Conservation (phyloP, 2,888 invertebrate species). For the Sesia bembeciformis region DNA sequence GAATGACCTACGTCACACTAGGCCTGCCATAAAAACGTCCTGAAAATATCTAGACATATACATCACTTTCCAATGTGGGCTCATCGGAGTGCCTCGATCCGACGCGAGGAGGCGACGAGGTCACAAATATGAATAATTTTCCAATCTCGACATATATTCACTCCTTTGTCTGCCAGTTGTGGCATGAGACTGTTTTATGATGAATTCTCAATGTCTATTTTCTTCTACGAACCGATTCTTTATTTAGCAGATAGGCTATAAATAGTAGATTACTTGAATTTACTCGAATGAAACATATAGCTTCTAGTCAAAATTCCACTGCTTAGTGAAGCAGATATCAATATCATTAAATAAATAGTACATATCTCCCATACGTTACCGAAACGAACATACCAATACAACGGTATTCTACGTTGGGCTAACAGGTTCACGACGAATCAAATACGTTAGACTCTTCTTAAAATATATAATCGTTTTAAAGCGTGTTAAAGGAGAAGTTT, state of each 20-base stretch:
- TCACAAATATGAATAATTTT: constrained; percentile 61
- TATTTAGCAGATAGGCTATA: constrained; percentile 1
- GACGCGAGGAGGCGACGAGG: constrained; percentile 14
- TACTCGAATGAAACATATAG: neutral
- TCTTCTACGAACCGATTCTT: constrained; percentile 7
- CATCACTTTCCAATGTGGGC: constrained; percentile 11
- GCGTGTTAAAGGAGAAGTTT: no score
- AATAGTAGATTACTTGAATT: constrained; percentile 1
- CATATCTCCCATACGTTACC: no score
- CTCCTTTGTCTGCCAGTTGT: constrained; percentile 42
- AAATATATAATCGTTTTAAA: no score
- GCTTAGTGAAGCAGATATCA: neutral
- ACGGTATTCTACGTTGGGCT: no score
- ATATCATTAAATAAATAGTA: no score
- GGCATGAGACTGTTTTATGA: constrained; percentile 40
- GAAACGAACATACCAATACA: no score
- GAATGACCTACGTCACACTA: neutral
- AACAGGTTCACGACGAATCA: no score
- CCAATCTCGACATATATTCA: constrained; percentile 48
- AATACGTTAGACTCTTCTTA: no score
- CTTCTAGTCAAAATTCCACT: neutral
- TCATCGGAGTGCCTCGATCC: neutral
- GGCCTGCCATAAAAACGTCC: neutral
- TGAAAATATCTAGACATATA: constrained; percentile 12
- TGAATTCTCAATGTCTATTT: constrained; percentile 36